These are phyloP conservation scores for Ceyx margarethae DNA, from an alignment of 2,113 vertebrate genomes.

Conservation along the genomic window DNA sequence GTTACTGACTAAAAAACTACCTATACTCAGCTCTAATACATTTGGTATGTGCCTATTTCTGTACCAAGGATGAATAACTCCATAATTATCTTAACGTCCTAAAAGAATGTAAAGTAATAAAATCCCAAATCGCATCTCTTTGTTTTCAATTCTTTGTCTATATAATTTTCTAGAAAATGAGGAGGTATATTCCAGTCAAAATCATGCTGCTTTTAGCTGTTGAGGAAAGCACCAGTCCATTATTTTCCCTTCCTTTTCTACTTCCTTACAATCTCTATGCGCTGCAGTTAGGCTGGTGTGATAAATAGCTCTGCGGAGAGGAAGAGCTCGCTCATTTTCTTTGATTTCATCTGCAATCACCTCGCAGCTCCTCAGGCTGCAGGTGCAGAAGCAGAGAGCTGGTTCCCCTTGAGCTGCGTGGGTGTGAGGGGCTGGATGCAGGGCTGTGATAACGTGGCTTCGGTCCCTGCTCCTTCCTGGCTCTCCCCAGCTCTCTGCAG, in stretches of 20 bases:
- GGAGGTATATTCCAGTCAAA: neutral
- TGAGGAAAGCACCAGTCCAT: neutral
- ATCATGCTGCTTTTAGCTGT: neutral
- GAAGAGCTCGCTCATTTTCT: slow-evolving; percentile 27
- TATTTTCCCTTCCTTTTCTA: neutral
- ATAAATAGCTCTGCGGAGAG: slow-evolving; percentile 50
- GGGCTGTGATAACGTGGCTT: neutral
- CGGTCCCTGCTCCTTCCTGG: neutral
- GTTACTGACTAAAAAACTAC: neutral
- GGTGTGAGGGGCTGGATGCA: neutral
- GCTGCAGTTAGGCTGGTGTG: slow-evolving; percentile 15
- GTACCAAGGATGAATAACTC: neutral
- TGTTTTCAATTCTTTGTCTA: neutral
- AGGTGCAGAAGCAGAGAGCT: slow-evolving; percentile 12
- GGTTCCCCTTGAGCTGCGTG: neutral
- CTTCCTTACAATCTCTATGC: neutral
- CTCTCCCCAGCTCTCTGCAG: neutral
- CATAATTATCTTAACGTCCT: neutral
- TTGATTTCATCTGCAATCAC: slow-evolving; percentile 42
- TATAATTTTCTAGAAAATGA: neutral
- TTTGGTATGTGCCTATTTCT: neutral
- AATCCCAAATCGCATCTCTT: neutral
- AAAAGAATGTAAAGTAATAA: neutral
- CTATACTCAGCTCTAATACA: neutral
- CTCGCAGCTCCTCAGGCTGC: slow-evolving; percentile 17